Evolutionary conservation across 2,797 vertebrate species (phyloP), one percentile per base, ranked within the genome.

Genomic region (Odontamblyopus lacepedii): DNA sequence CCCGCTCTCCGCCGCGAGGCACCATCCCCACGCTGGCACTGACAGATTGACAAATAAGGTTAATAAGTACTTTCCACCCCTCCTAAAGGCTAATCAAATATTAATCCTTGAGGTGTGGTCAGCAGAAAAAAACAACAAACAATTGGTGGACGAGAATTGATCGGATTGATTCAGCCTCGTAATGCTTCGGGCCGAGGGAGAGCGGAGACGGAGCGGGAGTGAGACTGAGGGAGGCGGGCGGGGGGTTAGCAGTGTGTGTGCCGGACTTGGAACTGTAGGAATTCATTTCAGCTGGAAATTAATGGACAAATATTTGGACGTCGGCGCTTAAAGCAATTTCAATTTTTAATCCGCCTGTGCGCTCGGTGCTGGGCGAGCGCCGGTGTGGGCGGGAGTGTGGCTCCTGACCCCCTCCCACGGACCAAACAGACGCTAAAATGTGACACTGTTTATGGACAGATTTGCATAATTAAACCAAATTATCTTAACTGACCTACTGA

Each of bases 51-150:
- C 95, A 94, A 94, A 95, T 96, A 95, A 95, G 96, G 97, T 97
- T 98, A 98, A 98, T 98, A 96, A 97, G 95, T 95, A 95, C 94
- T 92, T 95, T 95, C 95, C 95, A 95, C 95, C 94, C 95, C 94
- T 97, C 96, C 96, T 95, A 94, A 95, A 98, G 95, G 96, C 96
- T 97, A 96, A 98, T 99, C 96, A 98, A 98, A 98, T 98, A 98
- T 98, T 98, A 97, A 99, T 98, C 95, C 94, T 94, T 91, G 94
- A 96, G 96, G 96, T 96, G 95, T 97, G 97, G 97, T 98, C 97
- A 98, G 97, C 97, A 96, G 95, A 93, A 89, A 86, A 23, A 65
- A 74, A 97, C 93, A 94, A 93, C 95, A 96, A 95, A 94, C 95
- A 94, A 95, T 96, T 91, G 92, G 94, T 95, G 85, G 95, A 94